Evolutionary conservation across 2,797 vertebrate species (phyloP).

Genomic region (Picus viridis): DNA sequence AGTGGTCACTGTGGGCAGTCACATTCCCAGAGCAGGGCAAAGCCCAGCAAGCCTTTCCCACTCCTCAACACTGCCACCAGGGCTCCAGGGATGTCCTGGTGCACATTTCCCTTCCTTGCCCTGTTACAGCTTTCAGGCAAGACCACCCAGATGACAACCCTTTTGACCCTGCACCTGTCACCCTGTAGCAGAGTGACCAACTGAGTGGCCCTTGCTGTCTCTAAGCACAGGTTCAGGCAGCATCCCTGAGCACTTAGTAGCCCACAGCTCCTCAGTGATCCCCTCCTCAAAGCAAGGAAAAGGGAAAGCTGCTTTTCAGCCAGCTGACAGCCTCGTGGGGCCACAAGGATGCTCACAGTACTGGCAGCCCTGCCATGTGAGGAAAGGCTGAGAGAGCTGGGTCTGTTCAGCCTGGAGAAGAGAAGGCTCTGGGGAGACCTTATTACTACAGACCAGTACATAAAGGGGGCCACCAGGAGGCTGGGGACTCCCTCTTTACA

Average conservation of each 20-base stretch:
- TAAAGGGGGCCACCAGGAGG: too few species aligned
- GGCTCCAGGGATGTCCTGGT: fast-evolving
- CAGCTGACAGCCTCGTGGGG: not conserved
- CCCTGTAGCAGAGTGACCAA: too few species aligned
- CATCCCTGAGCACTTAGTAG: fast-evolving
- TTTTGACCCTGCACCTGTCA: not conserved
- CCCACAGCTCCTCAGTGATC: not conserved
- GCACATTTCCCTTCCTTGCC: not conserved
- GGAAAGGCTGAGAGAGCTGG: too few species aligned
- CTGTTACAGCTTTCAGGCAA: fast-evolving
- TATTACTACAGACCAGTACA: too few species aligned
- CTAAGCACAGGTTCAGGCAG: not conserved
- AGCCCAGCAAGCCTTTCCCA: not conserved
- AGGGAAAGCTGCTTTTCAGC: not conserved
- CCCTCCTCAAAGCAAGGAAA: fast-evolving
- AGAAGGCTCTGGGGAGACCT: too few species aligned
- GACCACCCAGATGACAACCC: fast-evolving
- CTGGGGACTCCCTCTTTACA: too few species aligned
- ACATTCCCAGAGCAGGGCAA: fast-evolving
- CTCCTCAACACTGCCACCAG: fast-evolving
- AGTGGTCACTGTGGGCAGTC: not conserved
- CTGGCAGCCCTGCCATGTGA: too few species aligned
- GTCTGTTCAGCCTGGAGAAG: too few species aligned
- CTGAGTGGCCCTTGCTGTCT: not conserved
- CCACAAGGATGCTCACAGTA: too few species aligned